phyloP scores from a whole-genome alignment of 2,113 vertebrate species.

The Coreoperca whiteheadi region DNA sequence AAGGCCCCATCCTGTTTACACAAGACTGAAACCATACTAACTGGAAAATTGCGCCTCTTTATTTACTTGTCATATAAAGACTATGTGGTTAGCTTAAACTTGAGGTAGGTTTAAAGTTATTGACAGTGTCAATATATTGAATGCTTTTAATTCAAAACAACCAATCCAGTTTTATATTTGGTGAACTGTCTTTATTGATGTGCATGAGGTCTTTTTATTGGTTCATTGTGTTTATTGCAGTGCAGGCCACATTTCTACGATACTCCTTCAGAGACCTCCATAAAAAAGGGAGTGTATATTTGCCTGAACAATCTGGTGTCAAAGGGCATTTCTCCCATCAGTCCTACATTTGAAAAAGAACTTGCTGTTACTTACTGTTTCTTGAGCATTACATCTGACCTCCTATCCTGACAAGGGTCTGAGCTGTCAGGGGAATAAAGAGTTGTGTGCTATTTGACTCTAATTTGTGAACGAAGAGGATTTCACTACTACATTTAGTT shows the following conservation, averaged over 20 bases:
- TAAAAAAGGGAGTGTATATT: conserved; percentile 51
- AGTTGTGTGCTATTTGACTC: conserved; percentile 63
- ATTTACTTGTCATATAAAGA: conserved; percentile 26
- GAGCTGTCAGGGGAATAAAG: conserved; percentile 72
- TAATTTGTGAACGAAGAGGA: conserved; percentile 77
- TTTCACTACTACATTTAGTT: conserved; percentile 79
- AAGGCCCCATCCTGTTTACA: conserved; percentile 10
- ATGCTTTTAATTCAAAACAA: conserved; percentile 4
- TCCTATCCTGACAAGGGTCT: conserved; percentile 53
- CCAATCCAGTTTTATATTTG: neutral
- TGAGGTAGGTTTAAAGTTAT: neutral
- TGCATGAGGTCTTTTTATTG: conserved; percentile 47
- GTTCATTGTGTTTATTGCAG: conserved; percentile 61
- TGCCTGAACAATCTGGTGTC: conserved; percentile 25
- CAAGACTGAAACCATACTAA: conserved; percentile 13
- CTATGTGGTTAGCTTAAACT: neutral
- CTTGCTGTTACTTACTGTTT: neutral
- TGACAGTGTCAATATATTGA: neutral
- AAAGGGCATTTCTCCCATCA: conserved; percentile 48
- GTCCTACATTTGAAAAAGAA: neutral
- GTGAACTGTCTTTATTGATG: conserved; percentile 20
- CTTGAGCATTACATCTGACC: conserved; percentile 13
- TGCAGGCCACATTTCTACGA: conserved; percentile 14
- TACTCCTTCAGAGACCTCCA: conserved; percentile 35
- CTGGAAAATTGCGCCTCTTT: conserved; percentile 18